Base-by-base conservation (phyloP, 2,797 vertebrate species). In the Corythornis leucogaster region DNA sequence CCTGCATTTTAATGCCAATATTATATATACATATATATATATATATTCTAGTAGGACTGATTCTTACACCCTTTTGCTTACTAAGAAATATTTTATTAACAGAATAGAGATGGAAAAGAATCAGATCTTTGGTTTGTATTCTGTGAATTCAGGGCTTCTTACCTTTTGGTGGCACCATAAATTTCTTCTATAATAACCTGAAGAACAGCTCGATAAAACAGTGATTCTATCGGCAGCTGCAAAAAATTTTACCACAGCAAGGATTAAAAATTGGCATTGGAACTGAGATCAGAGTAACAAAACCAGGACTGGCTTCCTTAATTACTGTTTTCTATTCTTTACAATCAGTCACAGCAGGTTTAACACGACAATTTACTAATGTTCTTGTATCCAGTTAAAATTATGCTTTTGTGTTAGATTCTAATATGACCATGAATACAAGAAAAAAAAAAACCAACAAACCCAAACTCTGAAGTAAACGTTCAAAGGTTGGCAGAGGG, bases 171-270 rank as follows among this genome's bases (percentile, higher is more conserved):
- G 92, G 98, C 96, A 95, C 98, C 96, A 92, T 98, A 99, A 66
- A 97, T 98, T 96, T 99, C 99, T 97, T 98, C 98, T 93, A 99
- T 97, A 96, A 99, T 99, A 91, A 99, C 98, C 75, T 99, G 99
- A 70, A 99, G 98, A 59, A 99, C 98, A 5, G 99, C 99, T 93
- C 99, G 98, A 97, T 98, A 99, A 97, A 99, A 99, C 91, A 99
- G 97, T 46, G 99, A 99, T 96, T 99, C 98, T 92, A 98, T 98
- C 92, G 99, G 98, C 87, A 99, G 98, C 99, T 99, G 93, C 50
- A 96, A 96, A 95, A 95, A 82, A 59, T 8, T 89, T 95, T 90
- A 83, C 25, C 62, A 91, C 7, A 95, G 45, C 24, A 93, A 84
- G 57, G 74, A 70, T 69, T 92, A 81, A 55, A 93, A 95, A 75